Conservation (phyloP, 2,888 invertebrate genomes). For the Drosophila eohydei region DNA sequence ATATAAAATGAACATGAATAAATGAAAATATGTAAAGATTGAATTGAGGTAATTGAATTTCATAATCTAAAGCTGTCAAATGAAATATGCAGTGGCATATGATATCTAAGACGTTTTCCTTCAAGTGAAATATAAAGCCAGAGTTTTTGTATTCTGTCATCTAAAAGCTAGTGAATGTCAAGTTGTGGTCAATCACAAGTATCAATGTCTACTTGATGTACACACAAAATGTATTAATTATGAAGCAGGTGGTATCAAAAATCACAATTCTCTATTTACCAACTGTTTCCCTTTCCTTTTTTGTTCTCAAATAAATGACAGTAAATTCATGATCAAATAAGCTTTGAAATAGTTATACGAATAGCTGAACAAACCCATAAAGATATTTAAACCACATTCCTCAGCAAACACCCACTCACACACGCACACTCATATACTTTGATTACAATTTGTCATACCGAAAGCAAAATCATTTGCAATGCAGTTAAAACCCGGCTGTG, state of each 20-base stretch:
- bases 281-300: no score
- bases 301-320: no score
- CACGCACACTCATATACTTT: neutral
- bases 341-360: neutral
- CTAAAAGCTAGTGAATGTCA: neutral
- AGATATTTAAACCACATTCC: neutral
- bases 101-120: neutral
- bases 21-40: neutral
- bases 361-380: neutral
- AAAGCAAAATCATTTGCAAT: conserved; percentile 7
- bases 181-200: neutral
- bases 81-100: conserved; percentile 1
- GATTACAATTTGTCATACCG: conserved; percentile 14
- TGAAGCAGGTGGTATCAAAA: neutral
- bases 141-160: neutral
- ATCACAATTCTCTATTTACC: neutral
- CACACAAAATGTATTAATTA: neutral
- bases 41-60: neutral
- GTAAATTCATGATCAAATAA: neutral
- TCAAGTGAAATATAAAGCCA: neutral
- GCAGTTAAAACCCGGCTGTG: conserved; percentile 6
- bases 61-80: neutral
- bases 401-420: neutral
- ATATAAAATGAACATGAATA: neutral
- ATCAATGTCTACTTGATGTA: neutral